Conservation (phyloP, 2,888 invertebrate species). For the Apodemia duryi region DNA sequence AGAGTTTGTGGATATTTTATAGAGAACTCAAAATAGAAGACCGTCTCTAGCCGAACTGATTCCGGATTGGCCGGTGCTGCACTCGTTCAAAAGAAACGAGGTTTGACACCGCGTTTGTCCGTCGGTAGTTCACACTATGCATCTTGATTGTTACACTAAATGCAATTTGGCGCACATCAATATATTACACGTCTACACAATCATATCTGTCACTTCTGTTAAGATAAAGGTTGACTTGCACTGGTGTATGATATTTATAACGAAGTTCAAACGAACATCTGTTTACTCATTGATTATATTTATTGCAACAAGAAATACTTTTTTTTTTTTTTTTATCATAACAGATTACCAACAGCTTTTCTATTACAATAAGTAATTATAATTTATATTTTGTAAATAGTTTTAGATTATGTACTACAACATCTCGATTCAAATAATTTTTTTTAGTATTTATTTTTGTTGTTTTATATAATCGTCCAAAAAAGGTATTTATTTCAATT, state of each 20-base stretch:
- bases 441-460: too few species aligned
- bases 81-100: conserved; percentile 90
- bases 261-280: conserved; percentile 16
- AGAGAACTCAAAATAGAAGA: conserved; percentile 83
- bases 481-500: too few species aligned
- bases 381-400: too few species aligned
- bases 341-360: too few species aligned
- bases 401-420: too few species aligned
- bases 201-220: conserved; percentile 42
- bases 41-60: conserved; percentile 96
- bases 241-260: conserved; percentile 34
- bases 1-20: conserved; percentile 69
- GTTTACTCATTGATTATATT: conserved; percentile 15
- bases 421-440: too few species aligned
- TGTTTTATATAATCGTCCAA: too few species aligned
- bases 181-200: conserved; percentile 45
- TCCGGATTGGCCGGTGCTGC: conserved; percentile 96
- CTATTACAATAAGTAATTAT: too few species aligned
- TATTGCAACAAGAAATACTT: background rate
- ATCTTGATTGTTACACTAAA: conserved; percentile 66
- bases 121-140: conserved; percentile 65
- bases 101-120: conserved; percentile 81
- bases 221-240: conserved; percentile 37
- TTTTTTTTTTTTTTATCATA: background rate
- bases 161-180: conserved; percentile 61